phyloP scores from a whole-genome alignment of 2,113 vertebrate genomes.

The Callithrix jacchus region DNA sequence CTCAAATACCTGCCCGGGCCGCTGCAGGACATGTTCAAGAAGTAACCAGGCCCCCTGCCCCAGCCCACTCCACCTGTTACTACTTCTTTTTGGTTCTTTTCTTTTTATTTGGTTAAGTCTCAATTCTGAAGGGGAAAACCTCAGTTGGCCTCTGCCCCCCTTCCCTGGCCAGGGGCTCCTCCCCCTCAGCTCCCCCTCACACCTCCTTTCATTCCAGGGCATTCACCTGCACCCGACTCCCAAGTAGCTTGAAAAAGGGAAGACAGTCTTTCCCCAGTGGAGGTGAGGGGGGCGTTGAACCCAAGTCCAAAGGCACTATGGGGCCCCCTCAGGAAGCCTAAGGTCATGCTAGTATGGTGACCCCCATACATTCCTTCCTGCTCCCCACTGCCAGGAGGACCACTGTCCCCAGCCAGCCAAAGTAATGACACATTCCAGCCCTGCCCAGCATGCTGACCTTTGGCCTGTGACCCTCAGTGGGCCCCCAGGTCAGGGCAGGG shows the following conservation, averaged over 20 bases:
- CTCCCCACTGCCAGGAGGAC: slow-evolving; percentile 78
- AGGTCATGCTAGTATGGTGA: slow-evolving; percentile 13
- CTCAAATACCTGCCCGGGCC: slow-evolving; percentile 98
- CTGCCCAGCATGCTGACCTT: slow-evolving; percentile 70
- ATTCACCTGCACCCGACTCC: neutral
- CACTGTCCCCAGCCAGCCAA: slow-evolving; percentile 74
- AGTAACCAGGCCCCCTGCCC: slow-evolving; percentile 85
- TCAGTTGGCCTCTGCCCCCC: slow-evolving; percentile 66
- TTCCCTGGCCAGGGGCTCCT: slow-evolving; percentile 49
- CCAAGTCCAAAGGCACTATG: neutral
- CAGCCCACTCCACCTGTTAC: slow-evolving; percentile 25
- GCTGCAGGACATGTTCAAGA: slow-evolving; percentile 99
- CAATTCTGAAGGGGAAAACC: slow-evolving; percentile 73
- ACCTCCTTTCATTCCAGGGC: neutral
- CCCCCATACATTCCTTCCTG: slow-evolving; percentile 68
- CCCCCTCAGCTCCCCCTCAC: neutral
- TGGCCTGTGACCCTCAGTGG: slow-evolving; percentile 39
- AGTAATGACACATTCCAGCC: slow-evolving; percentile 76
- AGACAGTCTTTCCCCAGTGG: neutral
- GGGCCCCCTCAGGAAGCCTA: neutral
- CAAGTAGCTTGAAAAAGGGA: neutral
- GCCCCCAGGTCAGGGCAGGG: slow-evolving; percentile 60
- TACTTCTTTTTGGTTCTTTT: slow-evolving; percentile 21
- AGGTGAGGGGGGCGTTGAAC: neutral
- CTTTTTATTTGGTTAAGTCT: slow-evolving; percentile 69